Evolutionary conservation across 2,113 vertebrate species (phyloP), one percentile per base, ranked within the genome.

Genomic region (Holacanthus passer): DNA sequence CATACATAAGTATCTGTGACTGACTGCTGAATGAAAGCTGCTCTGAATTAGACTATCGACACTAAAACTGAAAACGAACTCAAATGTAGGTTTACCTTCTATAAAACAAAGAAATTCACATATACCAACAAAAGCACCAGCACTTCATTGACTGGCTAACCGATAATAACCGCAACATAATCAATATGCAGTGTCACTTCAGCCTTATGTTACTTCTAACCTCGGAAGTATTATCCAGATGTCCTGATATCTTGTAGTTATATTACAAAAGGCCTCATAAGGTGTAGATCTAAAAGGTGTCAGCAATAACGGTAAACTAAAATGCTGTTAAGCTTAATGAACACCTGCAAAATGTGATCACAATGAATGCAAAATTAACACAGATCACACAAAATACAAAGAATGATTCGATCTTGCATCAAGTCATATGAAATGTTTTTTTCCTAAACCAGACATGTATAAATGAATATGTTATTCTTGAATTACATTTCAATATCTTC

Each of bases 151-250:
- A 56, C 4, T 24, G 56, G 24, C 5, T 19, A 16, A 35, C 20
- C 31, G 71, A 73, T 7, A 56, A 70, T 24, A 56, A 12, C 27
- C 29, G 43, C 60, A 67, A 35, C 20, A 60, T 13, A 63, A 52
- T 52, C 29, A 10, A 10, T 56, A 45, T 11, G 20, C 8, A 27
- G 20, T 35, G 12, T 16, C 39, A 59, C 12, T 32, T 63, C 5
- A 48, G 43, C 29, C 20, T 37, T 13, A 17, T 19, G 4, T 60
- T 19, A 24, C 39, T 7, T 64, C 62, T 48, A 24, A 1, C 16
- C 10, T 47, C 11, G 20, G 17, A 6, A 32, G 19, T 50, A n/a
- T 66, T 31, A 60, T 60, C 20, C 70, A 59, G 69, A 32, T 73
- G 22, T 35, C 13, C 19, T 59, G 56, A 37, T 16, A 48, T 24